phyloP scores from a whole-genome alignment of 2,113 vertebrate genomes.

The Theristicus caerulescens region DNA sequence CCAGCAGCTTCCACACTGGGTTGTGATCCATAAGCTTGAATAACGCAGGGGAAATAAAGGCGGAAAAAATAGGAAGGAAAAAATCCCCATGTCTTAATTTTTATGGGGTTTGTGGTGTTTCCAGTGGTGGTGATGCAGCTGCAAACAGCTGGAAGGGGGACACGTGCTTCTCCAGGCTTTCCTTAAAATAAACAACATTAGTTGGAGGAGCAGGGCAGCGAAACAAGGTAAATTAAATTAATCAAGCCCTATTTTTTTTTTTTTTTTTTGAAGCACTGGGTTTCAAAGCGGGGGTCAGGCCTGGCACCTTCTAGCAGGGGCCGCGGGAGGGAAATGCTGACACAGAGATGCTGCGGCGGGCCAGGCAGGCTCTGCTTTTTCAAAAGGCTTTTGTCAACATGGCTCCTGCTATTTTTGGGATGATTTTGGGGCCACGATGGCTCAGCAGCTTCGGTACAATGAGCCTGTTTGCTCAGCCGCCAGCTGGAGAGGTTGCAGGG shows the following conservation, averaged over 20 bases:
- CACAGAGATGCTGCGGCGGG: not conserved
- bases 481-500: not conserved
- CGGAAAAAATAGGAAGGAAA: rapidly evolving
- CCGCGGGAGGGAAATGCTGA: not conserved
- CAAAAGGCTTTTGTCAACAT: slow-evolving; percentile 25
- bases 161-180: rapidly evolving
- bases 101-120: rapidly evolving
- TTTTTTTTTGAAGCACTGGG: not conserved
- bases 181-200: rapidly evolving
- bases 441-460: slow-evolving; percentile 52
- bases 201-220: not conserved
- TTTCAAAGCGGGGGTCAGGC: not conserved
- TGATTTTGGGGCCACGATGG: not conserved
- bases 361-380: not conserved
- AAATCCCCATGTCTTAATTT: rapidly evolving
- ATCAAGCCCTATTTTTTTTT: not conserved
- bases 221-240: not conserved
- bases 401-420: not conserved
- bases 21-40: rapidly evolving
- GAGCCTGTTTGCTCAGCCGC: slow-evolving; percentile 16
- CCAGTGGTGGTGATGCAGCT: rapidly evolving
- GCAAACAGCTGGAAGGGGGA: not conserved
- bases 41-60: not conserved
- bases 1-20: rapidly evolving
- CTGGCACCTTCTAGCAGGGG: slow-evolving; percentile 3